phyloP scores from a whole-genome alignment of 2,113 vertebrate genomes.

The Thunnus thynnus region DNA sequence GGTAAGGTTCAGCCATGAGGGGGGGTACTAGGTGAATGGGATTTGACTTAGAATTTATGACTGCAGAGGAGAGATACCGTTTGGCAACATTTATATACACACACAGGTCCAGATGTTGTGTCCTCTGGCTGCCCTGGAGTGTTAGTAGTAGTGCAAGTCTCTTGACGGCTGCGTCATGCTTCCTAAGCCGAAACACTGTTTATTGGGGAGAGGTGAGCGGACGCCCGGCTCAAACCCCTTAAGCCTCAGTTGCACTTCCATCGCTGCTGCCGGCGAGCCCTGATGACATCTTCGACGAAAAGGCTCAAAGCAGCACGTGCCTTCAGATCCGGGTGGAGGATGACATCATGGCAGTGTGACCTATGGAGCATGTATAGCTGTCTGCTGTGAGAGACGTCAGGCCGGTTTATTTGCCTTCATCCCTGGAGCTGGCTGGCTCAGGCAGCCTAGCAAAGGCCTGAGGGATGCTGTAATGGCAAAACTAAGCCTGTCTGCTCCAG shows the following conservation, averaged over 20 bases:
- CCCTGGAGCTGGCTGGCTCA: conserved; percentile 24
- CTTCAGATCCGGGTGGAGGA: conserved; percentile 18
- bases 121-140: conserved; percentile 72
- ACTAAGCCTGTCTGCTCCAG: conserved; percentile 35
- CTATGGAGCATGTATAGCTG: conserved; percentile 32
- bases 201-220: conserved; percentile 58
- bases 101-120: conserved; percentile 75
- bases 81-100: conserved; percentile 65
- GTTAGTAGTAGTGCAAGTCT: conserved; percentile 40
- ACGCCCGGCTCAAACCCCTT: conserved; percentile 13
- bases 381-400: conserved; percentile 36
- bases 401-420: conserved; percentile 39
- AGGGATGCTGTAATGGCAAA: conserved; percentile 66
- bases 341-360: conserved; percentile 57
- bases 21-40: conserved; percentile 48
- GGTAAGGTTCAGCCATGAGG: conserved; percentile 21
- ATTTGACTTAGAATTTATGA: conserved; percentile 61
- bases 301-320: conserved; percentile 45
- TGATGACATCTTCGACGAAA: conserved; percentile 58
- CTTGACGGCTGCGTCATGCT: conserved; percentile 35
- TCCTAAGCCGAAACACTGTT: conserved; percentile 55
- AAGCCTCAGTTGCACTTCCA: conserved; percentile 37
- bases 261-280: conserved; percentile 9
- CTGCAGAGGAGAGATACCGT: conserved; percentile 54
- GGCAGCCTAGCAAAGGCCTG: conserved; percentile 33